Percentiles rank a stretch among this genome's conserved stretches.
Evolutionary conservation across 2,888 invertebrate species (phyloP).

Genomic region (Eristalis intricaria): DNA sequence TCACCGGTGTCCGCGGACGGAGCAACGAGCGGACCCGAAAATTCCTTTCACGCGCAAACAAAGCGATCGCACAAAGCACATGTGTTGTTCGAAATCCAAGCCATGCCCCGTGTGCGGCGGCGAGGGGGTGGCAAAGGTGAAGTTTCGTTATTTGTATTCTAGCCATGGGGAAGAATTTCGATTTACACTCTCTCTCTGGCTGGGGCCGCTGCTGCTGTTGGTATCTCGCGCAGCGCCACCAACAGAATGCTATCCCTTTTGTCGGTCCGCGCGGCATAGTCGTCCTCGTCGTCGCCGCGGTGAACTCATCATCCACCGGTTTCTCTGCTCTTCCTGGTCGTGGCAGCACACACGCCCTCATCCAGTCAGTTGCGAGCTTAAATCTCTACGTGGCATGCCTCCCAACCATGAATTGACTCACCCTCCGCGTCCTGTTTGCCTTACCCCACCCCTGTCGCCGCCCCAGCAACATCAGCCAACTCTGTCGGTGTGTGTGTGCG

Average conservation of each 20-base stretch:
- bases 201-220: constrained; percentile 12
- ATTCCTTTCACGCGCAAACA: constrained; percentile 71
- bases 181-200: constrained; percentile 41
- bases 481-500: neutral
- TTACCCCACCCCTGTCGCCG: neutral
- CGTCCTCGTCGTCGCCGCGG: constrained; percentile 26
- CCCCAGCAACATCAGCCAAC: neutral
- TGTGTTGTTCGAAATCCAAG: constrained; percentile 58
- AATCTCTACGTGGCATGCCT: constrained; percentile 46
- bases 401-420: constrained; percentile 6
- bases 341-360: neutral
- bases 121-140: constrained; percentile 29
- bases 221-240: constrained; percentile 2
- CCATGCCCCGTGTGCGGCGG: neutral
- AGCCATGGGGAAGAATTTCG: constrained; percentile 70
- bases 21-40: constrained; percentile 38
- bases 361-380: constrained; percentile 25
- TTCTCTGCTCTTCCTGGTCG: neutral
- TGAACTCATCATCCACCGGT: constrained; percentile 52
- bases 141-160: constrained; percentile 67
- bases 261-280: constrained; percentile 26
- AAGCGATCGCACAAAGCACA: constrained; percentile 59
- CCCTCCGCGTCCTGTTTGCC: neutral
- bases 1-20: neutral
- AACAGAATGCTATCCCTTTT: constrained; percentile 52